Base-by-base conservation (phyloP, 30 jellyfish, hydroid and myxozoan species). In the Chrysaora quinquecirrha region DNA sequence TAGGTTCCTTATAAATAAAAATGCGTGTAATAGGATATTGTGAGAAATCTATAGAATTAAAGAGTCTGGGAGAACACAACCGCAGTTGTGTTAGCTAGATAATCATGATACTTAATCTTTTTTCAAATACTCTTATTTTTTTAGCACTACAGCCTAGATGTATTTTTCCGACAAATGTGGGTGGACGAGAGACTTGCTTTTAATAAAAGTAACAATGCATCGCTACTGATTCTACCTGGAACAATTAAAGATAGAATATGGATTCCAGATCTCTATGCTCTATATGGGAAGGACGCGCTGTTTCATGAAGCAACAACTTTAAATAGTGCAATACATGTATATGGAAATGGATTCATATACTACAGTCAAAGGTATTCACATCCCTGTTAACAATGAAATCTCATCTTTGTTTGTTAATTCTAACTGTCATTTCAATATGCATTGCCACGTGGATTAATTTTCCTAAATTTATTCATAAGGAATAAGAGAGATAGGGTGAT, bases 341-440 rank as follows among this genome's bases (percentile, higher is more conserved):
- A 75, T n/a, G 62, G 71, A 2, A 28, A 50, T 30, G 87, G 87
- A 21, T 20, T 25, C 14, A 64, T 75, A 3, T 33, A 21, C 29
- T 22, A 35, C 54, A 75, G 77, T 21, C 38, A 58, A 75, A 50
- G 87, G 87, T 75, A n/a, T n/a, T n/a, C n/a, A n/a, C n/a, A n/a
- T n/a, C n/a, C n/a, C n/a, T n/a, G n/a, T n/a, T n/a, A n/a, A 47
- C 54, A 38, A 38, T 38, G 54, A 38, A 14, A 71, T n/a, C n/a
- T n/a, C n/a, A n/a, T n/a, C n/a, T n/a, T n/a, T n/a, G n/a, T n/a
- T n/a, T n/a, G n/a, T n/a, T n/a, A n/a, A n/a, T n/a, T n/a, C n/a
- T n/a, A n/a, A n/a, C n/a, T n/a, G n/a, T n/a, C n/a, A n/a, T n/a
- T n/a, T n/a, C n/a, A n/a, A n/a, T n/a, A n/a, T n/a, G n/a, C n/a